phyloP scores from a whole-genome alignment of 2,113 vertebrate species.

The Dolichotis patagonum region DNA sequence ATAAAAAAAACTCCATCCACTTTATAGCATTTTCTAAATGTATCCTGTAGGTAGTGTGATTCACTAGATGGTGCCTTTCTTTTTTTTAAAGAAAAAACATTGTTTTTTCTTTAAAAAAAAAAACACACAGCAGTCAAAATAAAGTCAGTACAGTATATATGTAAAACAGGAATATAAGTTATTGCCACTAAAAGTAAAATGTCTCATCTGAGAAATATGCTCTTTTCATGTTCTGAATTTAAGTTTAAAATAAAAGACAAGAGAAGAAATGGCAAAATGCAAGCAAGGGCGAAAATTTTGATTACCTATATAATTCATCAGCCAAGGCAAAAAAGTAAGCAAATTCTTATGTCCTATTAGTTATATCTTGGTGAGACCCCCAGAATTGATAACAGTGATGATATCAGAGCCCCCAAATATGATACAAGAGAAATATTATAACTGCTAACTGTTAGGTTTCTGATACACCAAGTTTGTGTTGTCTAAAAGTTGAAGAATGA shows the following conservation, averaged over 20 bases:
- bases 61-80: not conserved
- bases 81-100: no score
- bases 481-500: no score
- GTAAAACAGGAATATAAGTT: not conserved
- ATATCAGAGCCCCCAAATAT: not conserved
- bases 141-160: not conserved
- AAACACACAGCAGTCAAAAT: not conserved
- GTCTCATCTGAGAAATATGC: not conserved
- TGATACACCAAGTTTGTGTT: no score
- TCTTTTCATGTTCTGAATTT: not conserved
- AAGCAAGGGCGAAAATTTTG: not conserved
- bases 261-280: not conserved
- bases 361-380: not conserved
- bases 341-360: not conserved
- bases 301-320: not conserved
- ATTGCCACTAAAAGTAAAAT: not conserved
- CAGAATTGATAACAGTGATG: not conserved
- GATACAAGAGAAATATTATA: not conserved
- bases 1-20: no score
- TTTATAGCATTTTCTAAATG: not conserved
- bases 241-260: not conserved
- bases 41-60: not conserved
- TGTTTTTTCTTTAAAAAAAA: not conserved
- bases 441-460: not conserved
- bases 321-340: not conserved